Evolutionary conservation across 2,888 invertebrate species (phyloP), one percentile per base, ranked within the genome.

Genomic region (Tortricodes alternella): DNA sequence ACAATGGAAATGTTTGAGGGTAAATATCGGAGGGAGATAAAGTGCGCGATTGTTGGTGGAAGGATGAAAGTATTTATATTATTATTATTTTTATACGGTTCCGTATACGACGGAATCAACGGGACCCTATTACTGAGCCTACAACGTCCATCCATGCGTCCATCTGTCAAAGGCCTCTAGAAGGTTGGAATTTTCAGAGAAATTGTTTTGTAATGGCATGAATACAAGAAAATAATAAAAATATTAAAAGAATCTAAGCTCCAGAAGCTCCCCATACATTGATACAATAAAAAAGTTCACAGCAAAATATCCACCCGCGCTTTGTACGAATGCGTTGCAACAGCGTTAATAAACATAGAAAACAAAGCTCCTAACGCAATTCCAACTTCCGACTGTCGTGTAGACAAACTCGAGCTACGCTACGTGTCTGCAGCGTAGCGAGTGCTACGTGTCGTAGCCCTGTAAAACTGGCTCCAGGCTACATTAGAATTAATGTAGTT

Each of bases 371-470:
- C 23, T 32, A 46, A 46, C 32, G 19, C 34, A 34, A 34, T 34
- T 46, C n/a, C 46, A 46, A 46, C 46, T 46, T 34, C 11, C 41
- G 7, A 41, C 41, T 15, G 41, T 13, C 24, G 24, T n/a, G n/a
- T 23, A 29, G 44, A 29, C 29, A 18, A 29, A 34, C 34, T 46
- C 21, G 16, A 4, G 18, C 34, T 18, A 29, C 3, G 43, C 46
- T 34, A 46, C 46, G 46, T 34, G 46, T 21, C 29, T 44, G 34
- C 46, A 32, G 29, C 46, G 46, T 46, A 46, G 46, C 46, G 15
- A 11, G 19, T 6, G 32, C 46, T 46, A 46, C 46, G 46, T 46
- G 46, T 46, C 46, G 34, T 46, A 34, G 34, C 46, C 9, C 21
- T n/a, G 11, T 29, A 29, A 29, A 29, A 29, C 29, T 11, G n/a